A percentile compares a stretch with the other conserved stretches of the same genome.
phyloP scores from a whole-genome alignment of 2,113 vertebrate genomes.

The Clarias magur region DNA sequence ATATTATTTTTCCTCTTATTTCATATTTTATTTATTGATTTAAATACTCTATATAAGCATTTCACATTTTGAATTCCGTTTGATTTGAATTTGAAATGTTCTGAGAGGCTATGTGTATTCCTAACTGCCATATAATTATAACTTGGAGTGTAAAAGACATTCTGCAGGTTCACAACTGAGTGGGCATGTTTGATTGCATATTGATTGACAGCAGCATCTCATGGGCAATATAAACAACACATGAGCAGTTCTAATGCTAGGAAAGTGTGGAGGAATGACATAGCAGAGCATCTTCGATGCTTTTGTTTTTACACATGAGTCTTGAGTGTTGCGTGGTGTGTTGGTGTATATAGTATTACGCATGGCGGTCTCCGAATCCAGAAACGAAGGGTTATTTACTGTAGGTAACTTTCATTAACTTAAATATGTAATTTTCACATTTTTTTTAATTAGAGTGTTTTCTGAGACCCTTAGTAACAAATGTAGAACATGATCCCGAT shows the following conservation, averaged over 20 bases:
- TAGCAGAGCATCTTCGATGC: neutral
- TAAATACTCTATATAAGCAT: too few species aligned
- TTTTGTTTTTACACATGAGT: constrained; percentile 1
- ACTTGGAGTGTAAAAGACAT: neutral
- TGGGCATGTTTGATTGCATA: neutral
- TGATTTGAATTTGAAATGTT: too few species aligned
- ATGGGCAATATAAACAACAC: neutral
- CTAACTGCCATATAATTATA: neutral
- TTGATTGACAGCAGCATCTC: constrained; percentile 10
- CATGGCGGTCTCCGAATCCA: neutral
- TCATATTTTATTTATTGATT: too few species aligned
- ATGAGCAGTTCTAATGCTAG: neutral
- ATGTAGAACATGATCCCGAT: neutral
- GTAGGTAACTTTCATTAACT: neutral
- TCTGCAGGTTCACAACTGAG: neutral
- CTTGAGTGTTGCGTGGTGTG: neutral
- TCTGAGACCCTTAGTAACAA: neutral
- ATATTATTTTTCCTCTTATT: too few species aligned
- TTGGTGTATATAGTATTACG: neutral
- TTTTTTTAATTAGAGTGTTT: neutral
- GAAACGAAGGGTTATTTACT: too few species aligned
- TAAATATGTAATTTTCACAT: neutral
- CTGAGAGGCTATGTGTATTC: neutral
- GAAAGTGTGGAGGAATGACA: neutral
- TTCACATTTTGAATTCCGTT: too few species aligned